These are phyloP conservation scores for Vannuccia rotundouncinata DNA, from an alignment of 2,888 invertebrate genomes.

Conservation along the genomic window DNA sequence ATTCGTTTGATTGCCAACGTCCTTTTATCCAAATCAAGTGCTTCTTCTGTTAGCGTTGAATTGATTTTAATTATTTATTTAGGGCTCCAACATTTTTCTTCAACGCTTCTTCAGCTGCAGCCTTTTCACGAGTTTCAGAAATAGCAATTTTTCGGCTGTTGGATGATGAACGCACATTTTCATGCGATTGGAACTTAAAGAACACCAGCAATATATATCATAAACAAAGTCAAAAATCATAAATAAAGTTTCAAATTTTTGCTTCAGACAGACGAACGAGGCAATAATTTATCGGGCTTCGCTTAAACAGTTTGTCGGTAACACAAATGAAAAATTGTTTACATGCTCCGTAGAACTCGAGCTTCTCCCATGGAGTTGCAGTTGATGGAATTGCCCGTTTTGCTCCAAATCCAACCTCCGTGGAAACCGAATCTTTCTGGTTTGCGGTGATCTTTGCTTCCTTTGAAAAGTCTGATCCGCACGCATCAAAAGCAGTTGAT, in stretches of 20 bases:
- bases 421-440: not conserved
- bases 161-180: not conserved
- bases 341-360: slow-evolving; percentile 15
- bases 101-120: not conserved
- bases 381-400: slow-evolving; percentile 17
- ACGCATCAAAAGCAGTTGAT: not conserved
- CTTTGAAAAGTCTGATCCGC: not conserved
- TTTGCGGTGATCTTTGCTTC: not conserved
- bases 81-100: not conserved
- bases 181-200: not conserved
- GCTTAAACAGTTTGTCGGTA: slow-evolving; percentile 21
- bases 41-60: not conserved
- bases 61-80: not conserved
- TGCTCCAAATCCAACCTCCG: not conserved
- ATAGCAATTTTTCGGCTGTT: not conserved
- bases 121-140: not conserved
- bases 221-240: not conserved
- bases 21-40: not conserved
- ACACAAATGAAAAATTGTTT: not conserved
- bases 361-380: not conserved
- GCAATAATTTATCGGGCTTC: not conserved
- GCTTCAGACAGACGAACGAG: not conserved
- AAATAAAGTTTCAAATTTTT: no score
- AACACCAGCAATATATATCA: not conserved
- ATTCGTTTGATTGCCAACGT: not conserved